Evolutionary conservation across 2,888 invertebrate genomes (phyloP).

Genomic region (Dasysyrphus albostriatus): DNA sequence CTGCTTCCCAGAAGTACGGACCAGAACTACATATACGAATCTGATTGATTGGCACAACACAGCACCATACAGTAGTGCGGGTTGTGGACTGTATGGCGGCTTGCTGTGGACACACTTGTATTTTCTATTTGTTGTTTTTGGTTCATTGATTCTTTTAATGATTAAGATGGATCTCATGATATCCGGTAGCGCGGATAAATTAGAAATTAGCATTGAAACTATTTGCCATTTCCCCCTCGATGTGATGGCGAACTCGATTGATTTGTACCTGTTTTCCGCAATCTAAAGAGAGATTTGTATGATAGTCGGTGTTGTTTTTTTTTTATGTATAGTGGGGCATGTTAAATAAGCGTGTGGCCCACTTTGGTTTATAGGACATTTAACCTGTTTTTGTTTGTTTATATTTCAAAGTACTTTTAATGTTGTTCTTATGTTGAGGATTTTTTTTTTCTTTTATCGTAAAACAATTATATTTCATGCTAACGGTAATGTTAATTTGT

Average conservation of each 20-base stretch:
- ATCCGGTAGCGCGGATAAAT: conserved; percentile 47
- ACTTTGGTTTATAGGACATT: conserved; percentile 59
- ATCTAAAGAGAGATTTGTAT: conserved; percentile 44
- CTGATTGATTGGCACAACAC: conserved; percentile 1
- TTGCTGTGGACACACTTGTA: conserved; percentile 16
- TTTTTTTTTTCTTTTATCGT: conserved; percentile 19
- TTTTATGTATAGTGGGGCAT: conserved; percentile 38
- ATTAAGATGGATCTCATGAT: conserved; percentile 55
- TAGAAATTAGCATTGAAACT: conserved; percentile 73
- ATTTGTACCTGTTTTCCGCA: conserved; percentile 68
- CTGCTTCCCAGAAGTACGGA: conserved; percentile 2
- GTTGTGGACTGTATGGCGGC: neutral
- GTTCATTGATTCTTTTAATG: conserved; percentile 68
- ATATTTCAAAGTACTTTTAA: neutral
- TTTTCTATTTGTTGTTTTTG: conserved; percentile 28
- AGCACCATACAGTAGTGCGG: too few species aligned
- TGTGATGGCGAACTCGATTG: conserved; percentile 35
- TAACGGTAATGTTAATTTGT: conserved; percentile 21
- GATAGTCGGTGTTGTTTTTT: neutral
- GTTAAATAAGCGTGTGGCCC: conserved; percentile 52
- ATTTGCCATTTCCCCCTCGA: conserved; percentile 63
- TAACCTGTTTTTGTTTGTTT: conserved; percentile 47
- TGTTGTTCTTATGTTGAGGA: neutral
- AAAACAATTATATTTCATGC: conserved; percentile 27
- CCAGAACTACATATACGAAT: neutral